Evolutionary conservation across 2,888 invertebrate genomes (phyloP).

Genomic region (Sepiola atlantica): DNA sequence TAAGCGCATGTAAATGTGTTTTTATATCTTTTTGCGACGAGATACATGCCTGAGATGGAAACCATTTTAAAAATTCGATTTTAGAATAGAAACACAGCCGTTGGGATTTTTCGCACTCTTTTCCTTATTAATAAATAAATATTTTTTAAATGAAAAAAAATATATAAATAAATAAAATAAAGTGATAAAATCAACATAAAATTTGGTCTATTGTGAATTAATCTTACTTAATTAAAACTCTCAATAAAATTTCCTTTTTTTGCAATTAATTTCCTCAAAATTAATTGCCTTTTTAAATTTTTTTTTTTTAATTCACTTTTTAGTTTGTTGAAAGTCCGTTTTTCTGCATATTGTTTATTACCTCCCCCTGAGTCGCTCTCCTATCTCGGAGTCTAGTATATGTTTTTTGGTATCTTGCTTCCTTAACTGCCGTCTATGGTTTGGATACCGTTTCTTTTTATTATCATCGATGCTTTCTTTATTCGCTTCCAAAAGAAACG

Average conservation of each 20-base stretch:
- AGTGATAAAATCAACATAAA: background rate
- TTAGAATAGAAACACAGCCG: background rate
- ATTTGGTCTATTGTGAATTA: slow-evolving; percentile 10
- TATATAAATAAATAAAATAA: too few relatives aligned
- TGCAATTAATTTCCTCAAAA: slow-evolving; percentile 13
- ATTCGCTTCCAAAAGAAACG: background rate
- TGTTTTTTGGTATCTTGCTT: background rate
- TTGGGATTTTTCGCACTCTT: background rate
- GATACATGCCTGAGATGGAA: too few relatives aligned
- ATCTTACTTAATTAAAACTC: background rate
- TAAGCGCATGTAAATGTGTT: background rate
- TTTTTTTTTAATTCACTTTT: background rate
- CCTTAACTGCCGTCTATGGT: background rate
- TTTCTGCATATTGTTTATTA: background rate
- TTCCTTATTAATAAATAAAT: background rate
- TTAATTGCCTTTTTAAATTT: background rate
- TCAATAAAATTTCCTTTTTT: background rate
- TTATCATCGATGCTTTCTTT: background rate
- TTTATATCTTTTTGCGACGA: background rate
- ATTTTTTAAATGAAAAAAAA: too few relatives aligned
- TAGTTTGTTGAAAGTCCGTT: background rate
- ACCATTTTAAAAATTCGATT: too few relatives aligned
- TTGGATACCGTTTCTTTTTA: background rate
- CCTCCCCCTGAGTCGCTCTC: background rate
- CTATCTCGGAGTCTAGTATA: background rate